A percentile compares a stretch with the other conserved stretches of the same genome.
phyloP scores from a whole-genome alignment of 2,113 vertebrate genomes.

The Ictalurus punctatus region DNA sequence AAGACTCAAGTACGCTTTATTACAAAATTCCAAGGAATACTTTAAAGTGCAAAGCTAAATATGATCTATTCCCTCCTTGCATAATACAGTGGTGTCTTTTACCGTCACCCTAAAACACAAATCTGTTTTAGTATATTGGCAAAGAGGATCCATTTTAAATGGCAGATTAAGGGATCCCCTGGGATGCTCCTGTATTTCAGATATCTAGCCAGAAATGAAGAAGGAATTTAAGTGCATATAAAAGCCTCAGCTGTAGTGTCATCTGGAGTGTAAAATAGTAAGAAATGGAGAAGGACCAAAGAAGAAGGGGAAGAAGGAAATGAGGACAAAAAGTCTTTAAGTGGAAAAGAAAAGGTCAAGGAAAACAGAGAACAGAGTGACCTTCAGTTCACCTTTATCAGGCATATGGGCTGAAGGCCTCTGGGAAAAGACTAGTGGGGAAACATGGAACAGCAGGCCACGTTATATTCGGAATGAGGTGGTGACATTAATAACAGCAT shows the following conservation, averaged over 20 bases:
- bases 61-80: background rate
- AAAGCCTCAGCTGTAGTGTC: background rate
- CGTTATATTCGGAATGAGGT: background rate
- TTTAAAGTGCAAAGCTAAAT: background rate
- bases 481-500: conserved; percentile 11
- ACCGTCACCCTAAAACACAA: background rate
- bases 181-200: conserved; percentile 20
- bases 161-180: conserved; percentile 53
- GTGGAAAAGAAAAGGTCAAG: conserved; percentile 34
- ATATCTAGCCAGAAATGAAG: conserved; percentile 21
- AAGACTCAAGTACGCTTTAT: background rate
- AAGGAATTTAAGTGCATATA: conserved; percentile 18
- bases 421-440: background rate
- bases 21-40: background rate
- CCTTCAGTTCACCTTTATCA: conserved; percentile 44
- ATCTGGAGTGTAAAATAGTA: conserved; percentile 15
- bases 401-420: conserved; percentile 7
- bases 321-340: conserved; percentile 42
- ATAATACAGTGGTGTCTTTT: background rate
- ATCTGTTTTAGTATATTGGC: conserved; percentile 45
- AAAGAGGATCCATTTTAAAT: conserved; percentile 61
- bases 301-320: conserved; percentile 39
- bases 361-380: conserved; percentile 34
- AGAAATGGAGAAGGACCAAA: background rate
- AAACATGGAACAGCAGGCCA: background rate